phyloP scores from a whole-genome alignment of 1,140 invertebrate species.

The Dinoponera quadriceps region DNA sequence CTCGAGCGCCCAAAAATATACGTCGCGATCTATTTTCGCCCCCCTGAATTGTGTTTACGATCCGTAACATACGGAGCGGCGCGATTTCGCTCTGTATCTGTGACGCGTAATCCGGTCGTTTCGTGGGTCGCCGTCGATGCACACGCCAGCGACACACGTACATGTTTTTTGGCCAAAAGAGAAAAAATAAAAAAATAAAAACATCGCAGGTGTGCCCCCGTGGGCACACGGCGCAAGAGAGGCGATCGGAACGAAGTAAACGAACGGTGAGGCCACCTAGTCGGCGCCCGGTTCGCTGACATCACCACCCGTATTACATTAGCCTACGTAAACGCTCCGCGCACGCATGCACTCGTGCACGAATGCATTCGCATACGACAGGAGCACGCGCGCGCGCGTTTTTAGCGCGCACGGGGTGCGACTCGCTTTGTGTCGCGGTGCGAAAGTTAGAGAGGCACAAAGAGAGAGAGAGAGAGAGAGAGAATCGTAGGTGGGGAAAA shows the following conservation, averaged over 20 bases:
- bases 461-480: not conserved
- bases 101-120: slow-evolving; percentile 26
- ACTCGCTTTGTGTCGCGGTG: slow-evolving; percentile 4
- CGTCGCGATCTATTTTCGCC: slow-evolving; percentile 28
- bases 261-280: slow-evolving; percentile 50
- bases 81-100: slow-evolving; percentile 3
- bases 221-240: not conserved
- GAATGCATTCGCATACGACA: not conserved
- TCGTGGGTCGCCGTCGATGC: not conserved
- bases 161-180: too few relatives aligned
- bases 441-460: not conserved
- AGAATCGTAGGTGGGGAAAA: slow-evolving; percentile 4
- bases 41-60: slow-evolving; percentile 25
- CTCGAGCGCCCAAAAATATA: slow-evolving; percentile 24
- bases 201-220: slow-evolving; percentile 8
- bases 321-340: slow-evolving; percentile 78
- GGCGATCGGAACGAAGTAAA: slow-evolving; percentile 27
- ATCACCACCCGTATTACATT: slow-evolving; percentile 79
- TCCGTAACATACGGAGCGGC: not conserved
- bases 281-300: slow-evolving; percentile 69
- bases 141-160: not conserved
- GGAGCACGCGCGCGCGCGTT: slow-evolving; percentile 31
- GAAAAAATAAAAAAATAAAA: not conserved
- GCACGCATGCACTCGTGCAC: slow-evolving; percentile 2
- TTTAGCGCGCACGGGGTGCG: slow-evolving; percentile 10